A percentile compares a stretch with the other conserved stretches of the same genome.
These are phyloP conservation scores for Melanaphis sacchari DNA, from an alignment of 1,140 invertebrate genomes.

Conservation along the genomic window DNA sequence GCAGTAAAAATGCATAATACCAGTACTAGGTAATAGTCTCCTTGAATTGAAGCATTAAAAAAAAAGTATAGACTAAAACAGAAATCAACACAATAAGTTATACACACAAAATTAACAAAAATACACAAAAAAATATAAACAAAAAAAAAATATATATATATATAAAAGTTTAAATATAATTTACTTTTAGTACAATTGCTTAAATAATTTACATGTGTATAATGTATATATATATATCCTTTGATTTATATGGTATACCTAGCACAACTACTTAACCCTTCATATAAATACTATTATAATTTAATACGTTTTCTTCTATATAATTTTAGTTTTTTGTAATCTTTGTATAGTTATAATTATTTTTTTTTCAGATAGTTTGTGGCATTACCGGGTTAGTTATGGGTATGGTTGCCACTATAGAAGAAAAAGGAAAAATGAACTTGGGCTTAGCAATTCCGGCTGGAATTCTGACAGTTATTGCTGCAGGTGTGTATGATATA, in stretches of 20 bases:
- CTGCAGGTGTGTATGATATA: constrained; percentile 66
- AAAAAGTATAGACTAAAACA: no score
- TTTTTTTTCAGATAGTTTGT: constrained; percentile 68
- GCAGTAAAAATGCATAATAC: no score
- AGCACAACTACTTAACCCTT: background rate
- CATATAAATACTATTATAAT: background rate
- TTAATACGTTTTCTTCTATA: background rate
- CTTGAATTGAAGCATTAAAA: no score
- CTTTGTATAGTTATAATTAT: background rate
- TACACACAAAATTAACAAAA: background rate
- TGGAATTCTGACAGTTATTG: constrained; percentile 68
- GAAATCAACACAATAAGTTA: background rate
- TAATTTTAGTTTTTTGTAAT: constrained; percentile 2
- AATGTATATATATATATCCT: background rate
- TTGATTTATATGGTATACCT: background rate
- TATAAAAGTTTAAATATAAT: background rate
- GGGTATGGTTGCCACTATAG: constrained; percentile 72
- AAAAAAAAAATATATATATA: background rate
- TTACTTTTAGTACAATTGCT: background rate
- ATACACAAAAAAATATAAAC: no score
- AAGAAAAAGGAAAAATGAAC: constrained; percentile 70
- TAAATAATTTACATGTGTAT: background rate
- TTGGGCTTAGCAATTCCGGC: constrained; percentile 71
- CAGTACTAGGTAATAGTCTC: no score
- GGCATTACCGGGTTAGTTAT: constrained; percentile 71